phyloP scores from a whole-genome alignment of 2,888 invertebrate genomes.

The Ligdia adustata region DNA sequence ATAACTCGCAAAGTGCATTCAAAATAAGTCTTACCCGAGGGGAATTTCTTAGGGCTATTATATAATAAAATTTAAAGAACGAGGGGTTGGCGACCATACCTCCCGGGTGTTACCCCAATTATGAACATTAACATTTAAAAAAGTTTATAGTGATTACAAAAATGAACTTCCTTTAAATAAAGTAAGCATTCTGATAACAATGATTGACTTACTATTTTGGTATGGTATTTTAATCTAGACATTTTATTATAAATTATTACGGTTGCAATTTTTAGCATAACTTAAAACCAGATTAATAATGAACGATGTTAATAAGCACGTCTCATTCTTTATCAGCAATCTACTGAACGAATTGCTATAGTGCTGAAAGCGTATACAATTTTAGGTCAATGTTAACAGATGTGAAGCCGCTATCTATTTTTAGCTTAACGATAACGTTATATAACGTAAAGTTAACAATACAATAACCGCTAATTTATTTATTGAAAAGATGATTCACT shows the following conservation, averaged over 20 bases:
- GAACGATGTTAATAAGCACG: conserved; percentile 2
- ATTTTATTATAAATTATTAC: neutral
- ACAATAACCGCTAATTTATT: conserved; percentile 4
- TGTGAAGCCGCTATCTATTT: neutral
- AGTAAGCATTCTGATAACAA: too few species aligned
- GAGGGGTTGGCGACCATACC: neutral
- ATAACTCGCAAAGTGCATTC: conserved; percentile 35
- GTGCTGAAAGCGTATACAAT: neutral
- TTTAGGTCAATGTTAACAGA: conserved; percentile 4
- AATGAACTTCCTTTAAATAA: too few species aligned
- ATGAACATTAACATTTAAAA: too few species aligned
- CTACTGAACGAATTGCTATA: neutral
- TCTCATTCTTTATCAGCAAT: neutral
- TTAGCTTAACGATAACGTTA: neutral
- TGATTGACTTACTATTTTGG: too few species aligned
- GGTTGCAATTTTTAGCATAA: neutral
- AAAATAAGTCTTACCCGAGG: conserved; percentile 17
- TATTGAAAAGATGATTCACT: neutral
- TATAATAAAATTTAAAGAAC: conserved; percentile 2
- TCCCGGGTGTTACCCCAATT: too few species aligned
- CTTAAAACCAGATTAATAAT: neutral
- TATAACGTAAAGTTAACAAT: neutral
- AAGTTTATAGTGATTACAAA: too few species aligned
- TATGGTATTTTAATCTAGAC: neutral
- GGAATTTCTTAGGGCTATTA: neutral